phyloP scores from a whole-genome alignment of 2,888 invertebrate species.

The Tholera decimalis region DNA sequence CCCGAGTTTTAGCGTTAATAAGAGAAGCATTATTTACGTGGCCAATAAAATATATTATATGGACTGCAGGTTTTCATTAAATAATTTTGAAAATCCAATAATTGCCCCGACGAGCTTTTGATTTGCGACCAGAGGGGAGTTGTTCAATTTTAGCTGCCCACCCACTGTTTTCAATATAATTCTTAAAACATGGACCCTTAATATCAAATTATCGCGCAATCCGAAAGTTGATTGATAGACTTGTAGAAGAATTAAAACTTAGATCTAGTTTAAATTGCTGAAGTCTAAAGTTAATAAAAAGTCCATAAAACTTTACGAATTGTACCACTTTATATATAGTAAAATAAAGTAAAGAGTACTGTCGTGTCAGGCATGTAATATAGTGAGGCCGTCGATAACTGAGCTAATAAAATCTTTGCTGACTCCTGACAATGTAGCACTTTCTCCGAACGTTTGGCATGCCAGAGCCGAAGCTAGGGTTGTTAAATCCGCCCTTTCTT shows the following conservation, averaged over 20 bases:
- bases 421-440: conserved; percentile 53
- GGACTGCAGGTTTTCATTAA: conserved; percentile 48
- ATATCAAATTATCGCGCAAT: conserved; percentile 46
- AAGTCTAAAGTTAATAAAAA: conserved; percentile 24
- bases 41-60: conserved; percentile 51
- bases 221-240: conserved; percentile 39
- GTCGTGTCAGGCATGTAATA: conserved; percentile 38
- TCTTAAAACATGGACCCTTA: conserved; percentile 50
- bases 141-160: conserved; percentile 58
- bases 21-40: conserved; percentile 37
- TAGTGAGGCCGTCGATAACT: conserved; percentile 42
- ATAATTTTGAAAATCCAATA: conserved; percentile 73
- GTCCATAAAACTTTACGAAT: conserved; percentile 10
- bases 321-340: conserved; percentile 19
- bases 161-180: conserved; percentile 55
- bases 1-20: conserved; percentile 14
- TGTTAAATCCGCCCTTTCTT: conserved; percentile 37
- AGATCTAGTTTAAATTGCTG: conserved; percentile 31
- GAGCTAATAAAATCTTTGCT: conserved; percentile 54
- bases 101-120: conserved; percentile 72
- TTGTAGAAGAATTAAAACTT: conserved; percentile 35
- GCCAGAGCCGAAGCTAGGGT: conserved; percentile 33
- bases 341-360: conserved; percentile 24
- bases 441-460: conserved; percentile 48
- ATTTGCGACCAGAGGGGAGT: conserved; percentile 65